Conservation (phyloP, 2,888 invertebrate species). For the Lamproptera curius region DNA sequence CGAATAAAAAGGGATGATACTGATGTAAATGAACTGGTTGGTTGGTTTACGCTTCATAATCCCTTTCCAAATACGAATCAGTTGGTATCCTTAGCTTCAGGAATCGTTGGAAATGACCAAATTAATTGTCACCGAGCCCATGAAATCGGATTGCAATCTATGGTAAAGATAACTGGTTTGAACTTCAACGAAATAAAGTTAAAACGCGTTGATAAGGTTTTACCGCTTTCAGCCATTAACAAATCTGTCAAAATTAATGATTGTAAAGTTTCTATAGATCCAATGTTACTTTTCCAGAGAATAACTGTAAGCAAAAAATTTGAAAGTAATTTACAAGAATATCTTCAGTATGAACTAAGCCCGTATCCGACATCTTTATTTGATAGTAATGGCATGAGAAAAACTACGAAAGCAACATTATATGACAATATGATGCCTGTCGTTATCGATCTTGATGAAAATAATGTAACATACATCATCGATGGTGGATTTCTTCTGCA, state of each 20-base stretch:
- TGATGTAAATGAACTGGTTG: conserved; percentile 25
- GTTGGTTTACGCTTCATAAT: conserved; percentile 26
- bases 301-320: conserved; percentile 27
- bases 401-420: conserved; percentile 31
- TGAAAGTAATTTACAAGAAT: conserved; percentile 29
- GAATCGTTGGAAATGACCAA: conserved; percentile 30
- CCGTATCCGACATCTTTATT: conserved; percentile 31
- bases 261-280: conserved; percentile 28
- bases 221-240: conserved; percentile 26
- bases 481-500: conserved; percentile 38
- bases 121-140: conserved; percentile 33
- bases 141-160: conserved; percentile 30
- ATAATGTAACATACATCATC: conserved; percentile 30
- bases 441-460: conserved; percentile 25
- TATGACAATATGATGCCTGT: conserved; percentile 29
- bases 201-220: conserved; percentile 33
- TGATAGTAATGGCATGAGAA: conserved; percentile 31
- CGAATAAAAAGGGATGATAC: conserved; percentile 24
- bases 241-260: conserved; percentile 25
- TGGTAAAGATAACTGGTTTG: conserved; percentile 28
- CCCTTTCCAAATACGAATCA: conserved; percentile 26
- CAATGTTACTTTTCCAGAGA: conserved; percentile 29
- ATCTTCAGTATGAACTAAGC: conserved; percentile 29
- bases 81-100: conserved; percentile 28
- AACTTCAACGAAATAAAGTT: conserved; percentile 33